A percentile compares a stretch with the other conserved stretches of the same genome.
These are phyloP conservation scores for Drosophila elegans DNA, from an alignment of 1,140 invertebrate genomes.

Conservation along the genomic window DNA sequence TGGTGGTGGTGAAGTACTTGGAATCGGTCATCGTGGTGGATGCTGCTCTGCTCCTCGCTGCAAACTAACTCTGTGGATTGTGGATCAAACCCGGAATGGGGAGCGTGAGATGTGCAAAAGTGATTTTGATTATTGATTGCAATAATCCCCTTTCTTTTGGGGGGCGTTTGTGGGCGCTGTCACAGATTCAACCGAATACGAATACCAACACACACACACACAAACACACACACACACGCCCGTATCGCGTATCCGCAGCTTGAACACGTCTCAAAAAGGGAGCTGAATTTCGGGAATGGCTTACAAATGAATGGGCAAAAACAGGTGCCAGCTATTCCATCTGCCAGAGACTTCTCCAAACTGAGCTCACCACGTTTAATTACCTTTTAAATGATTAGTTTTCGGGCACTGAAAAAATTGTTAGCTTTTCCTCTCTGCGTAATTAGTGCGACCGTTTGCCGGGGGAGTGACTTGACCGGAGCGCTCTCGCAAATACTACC, in stretches of 20 bases:
- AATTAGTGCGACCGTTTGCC: slow-evolving; percentile 31
- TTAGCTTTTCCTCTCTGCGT: slow-evolving; percentile 40
- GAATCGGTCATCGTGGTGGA: slow-evolving; percentile 96
- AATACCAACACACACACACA: slow-evolving; percentile 13
- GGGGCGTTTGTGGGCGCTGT: slow-evolving; percentile 37
- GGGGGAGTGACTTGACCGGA: not conserved
- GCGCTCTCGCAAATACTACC: not conserved
- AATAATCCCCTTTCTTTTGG: not conserved
- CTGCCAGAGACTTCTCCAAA: not conserved
- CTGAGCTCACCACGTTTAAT: not conserved
- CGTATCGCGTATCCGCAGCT: slow-evolving; percentile 20
- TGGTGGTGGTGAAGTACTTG: slow-evolving; percentile 99
- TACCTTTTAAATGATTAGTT: slow-evolving; percentile 42
- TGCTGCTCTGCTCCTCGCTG: slow-evolving; percentile 24
- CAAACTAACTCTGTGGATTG: not conserved
- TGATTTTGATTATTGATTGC: slow-evolving; percentile 26
- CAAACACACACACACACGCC: slow-evolving; percentile 17
- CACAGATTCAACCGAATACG: slow-evolving; percentile 16
- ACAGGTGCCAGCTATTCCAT: not conserved
- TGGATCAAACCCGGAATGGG: too few relatives aligned
- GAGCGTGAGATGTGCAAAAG: too few relatives aligned
- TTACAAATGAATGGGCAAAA: not conserved
- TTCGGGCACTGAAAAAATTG: slow-evolving; percentile 39
- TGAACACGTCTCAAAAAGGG: slow-evolving; percentile 44
- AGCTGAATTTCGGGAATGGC: not conserved